These are phyloP conservation scores for Pipistrellus pipistrellus DNA, from an alignment of 2,797 vertebrate species.

Conservation along the genomic window DNA sequence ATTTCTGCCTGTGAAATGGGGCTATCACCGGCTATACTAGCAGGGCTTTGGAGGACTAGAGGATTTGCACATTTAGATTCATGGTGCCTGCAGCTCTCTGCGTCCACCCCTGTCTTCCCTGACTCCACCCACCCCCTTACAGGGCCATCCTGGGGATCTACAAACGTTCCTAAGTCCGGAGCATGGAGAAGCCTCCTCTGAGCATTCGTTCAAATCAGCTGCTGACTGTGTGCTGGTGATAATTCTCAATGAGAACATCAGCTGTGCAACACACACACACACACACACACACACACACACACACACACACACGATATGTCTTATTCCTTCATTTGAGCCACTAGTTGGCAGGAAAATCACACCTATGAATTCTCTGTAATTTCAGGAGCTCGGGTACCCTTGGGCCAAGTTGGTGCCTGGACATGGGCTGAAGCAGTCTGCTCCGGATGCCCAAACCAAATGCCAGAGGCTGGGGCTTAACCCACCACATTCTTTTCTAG, in stretches of 20 bases:
- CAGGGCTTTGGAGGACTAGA: neutral
- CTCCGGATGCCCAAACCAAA: neutral
- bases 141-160: neutral
- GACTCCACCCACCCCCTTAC: neutral
- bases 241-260: neutral
- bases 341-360: neutral
- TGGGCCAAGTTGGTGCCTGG: too few species aligned
- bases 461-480: neutral
- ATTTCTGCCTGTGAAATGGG: neutral
- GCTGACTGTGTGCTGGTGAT: neutral
- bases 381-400: neutral
- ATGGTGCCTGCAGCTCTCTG: too few species aligned
- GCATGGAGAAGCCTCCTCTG: neutral
- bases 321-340: neutral
- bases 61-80: neutral
- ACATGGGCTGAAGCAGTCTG: neutral
- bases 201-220: neutral
- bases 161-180: neutral
- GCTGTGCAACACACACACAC: too few species aligned
- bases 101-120: too few species aligned
- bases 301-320: neutral
- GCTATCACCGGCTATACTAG: fast-evolving
- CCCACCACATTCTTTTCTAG: neutral
- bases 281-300: too few species aligned
- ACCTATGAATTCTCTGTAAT: neutral